Conservation (phyloP, 2,888 invertebrate species). For the Napeogenes inachia region DNA sequence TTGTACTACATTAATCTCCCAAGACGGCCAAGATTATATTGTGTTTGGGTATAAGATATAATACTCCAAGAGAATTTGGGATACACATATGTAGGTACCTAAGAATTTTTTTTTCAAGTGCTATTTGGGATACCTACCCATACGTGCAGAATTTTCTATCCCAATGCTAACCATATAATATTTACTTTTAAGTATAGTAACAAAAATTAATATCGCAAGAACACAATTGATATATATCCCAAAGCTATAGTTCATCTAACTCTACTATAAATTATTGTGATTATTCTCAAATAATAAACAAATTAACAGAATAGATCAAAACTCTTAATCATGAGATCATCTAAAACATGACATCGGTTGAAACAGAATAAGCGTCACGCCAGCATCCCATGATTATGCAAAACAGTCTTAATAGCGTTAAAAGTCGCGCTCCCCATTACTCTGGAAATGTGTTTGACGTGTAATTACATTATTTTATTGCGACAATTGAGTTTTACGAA, state of each 20-base stretch:
- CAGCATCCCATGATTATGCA: conserved; percentile 54
- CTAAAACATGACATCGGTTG: background rate
- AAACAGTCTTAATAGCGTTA: conserved; percentile 62
- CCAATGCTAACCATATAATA: too few relatives aligned
- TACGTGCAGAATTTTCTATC: too few relatives aligned
- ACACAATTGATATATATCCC: too few relatives aligned
- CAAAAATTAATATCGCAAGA: too few relatives aligned
- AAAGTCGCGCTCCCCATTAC: conserved; percentile 47
- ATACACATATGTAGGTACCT: too few relatives aligned
- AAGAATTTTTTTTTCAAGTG: too few relatives aligned
- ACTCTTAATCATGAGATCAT: background rate
- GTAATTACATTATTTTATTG: conserved; percentile 69
- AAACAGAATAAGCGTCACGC: conserved; percentile 16
- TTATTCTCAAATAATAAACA: too few relatives aligned
- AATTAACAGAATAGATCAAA: background rate
- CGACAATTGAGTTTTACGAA: conserved; percentile 58
- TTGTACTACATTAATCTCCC: conserved; percentile 27
- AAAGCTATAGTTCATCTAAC: too few relatives aligned
- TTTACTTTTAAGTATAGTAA: too few relatives aligned
- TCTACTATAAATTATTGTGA: too few relatives aligned
- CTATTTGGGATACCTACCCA: too few relatives aligned
- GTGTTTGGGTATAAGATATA: conserved; percentile 7
- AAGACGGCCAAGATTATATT: conserved; percentile 14
- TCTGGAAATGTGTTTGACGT: conserved; percentile 66
- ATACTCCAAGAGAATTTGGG: background rate